phyloP scores from a whole-genome alignment of 2,888 invertebrate species.

The Hypena proboscidalis region DNA sequence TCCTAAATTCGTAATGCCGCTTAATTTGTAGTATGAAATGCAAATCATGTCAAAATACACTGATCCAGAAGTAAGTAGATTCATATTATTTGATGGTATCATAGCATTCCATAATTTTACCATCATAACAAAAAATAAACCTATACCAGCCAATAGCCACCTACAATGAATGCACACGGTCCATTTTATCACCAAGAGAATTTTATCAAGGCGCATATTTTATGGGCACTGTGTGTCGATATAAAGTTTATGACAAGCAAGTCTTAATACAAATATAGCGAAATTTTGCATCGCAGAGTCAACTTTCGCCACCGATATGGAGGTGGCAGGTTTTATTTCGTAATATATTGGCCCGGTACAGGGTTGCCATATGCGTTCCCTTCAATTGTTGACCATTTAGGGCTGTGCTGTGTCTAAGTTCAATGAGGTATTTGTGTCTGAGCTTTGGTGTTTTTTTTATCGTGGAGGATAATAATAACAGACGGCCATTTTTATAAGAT shows the following conservation, averaged over 20 bases:
- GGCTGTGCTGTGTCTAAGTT: conserved; percentile 33
- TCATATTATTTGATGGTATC: too few species aligned
- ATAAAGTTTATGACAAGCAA: conserved; percentile 58
- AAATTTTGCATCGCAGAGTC: conserved; percentile 62
- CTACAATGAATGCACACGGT: conserved; percentile 22
- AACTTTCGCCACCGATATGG: conserved; percentile 78
- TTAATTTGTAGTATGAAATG: too few species aligned
- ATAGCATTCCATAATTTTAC: conserved; percentile 9
- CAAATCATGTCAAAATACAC: too few species aligned
- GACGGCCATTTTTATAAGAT: too few species aligned
- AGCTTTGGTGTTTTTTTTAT: conserved; percentile 18
- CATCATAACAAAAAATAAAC: conserved; percentile 2
- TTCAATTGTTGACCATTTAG: conserved; percentile 42
- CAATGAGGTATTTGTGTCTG: conserved; percentile 25
- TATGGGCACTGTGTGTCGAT: conserved; percentile 49
- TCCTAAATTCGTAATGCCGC: too few species aligned
- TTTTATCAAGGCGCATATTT: conserved; percentile 38
- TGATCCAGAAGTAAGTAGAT: too few species aligned
- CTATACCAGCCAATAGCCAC: conserved; percentile 1
- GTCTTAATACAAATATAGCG: conserved; percentile 65
- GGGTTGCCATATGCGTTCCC: conserved; percentile 43
- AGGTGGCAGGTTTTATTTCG: conserved; percentile 59
- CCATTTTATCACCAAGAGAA: conserved; percentile 21
- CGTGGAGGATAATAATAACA: too few species aligned
- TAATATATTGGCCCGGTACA: conserved; percentile 44